A percentile compares a stretch with the other conserved stretches of the same genome.
These are phyloP conservation scores for Trichacis sp. DNA, from an alignment of 2,888 invertebrate species.

Conservation along the genomic window DNA sequence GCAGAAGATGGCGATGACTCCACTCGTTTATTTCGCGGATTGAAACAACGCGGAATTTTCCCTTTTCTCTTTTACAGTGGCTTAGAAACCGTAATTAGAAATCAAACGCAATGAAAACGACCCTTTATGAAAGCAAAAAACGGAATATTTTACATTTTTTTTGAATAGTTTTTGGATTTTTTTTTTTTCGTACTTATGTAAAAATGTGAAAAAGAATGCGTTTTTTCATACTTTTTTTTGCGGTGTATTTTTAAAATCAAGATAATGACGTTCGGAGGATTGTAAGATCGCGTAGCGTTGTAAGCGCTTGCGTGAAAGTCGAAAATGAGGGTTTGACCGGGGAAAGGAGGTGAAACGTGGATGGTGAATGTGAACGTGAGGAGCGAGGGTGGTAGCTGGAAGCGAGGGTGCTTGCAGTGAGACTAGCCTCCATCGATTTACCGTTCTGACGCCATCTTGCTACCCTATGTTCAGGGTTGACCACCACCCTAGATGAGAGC, in stretches of 20 bases:
- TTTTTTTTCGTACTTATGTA: not conserved
- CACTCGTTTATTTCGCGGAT: not conserved
- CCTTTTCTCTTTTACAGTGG: no score
- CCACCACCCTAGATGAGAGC: slow-evolving; percentile 61
- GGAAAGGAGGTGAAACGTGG: slow-evolving; percentile 46
- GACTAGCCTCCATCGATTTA: slow-evolving; percentile 70
- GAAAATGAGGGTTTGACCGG: slow-evolving; percentile 64
- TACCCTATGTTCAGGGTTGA: slow-evolving; percentile 67
- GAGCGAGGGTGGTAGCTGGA: slow-evolving; percentile 56
- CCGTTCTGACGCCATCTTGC: slow-evolving; percentile 69
- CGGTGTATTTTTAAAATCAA: slow-evolving; percentile 6
- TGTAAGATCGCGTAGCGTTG: slow-evolving; percentile 37
- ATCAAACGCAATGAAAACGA: no score
- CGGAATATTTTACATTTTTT: no score
- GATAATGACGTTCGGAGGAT: slow-evolving; percentile 30
- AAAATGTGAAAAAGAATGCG: slow-evolving; percentile 8
- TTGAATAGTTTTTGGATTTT: not conserved
- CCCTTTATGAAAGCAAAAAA: no score
- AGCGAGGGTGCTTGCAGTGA: slow-evolving; percentile 67
- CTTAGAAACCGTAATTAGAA: no score
- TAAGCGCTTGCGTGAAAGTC: slow-evolving; percentile 65
- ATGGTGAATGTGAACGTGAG: slow-evolving; percentile 50
- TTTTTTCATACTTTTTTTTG: slow-evolving; percentile 23
- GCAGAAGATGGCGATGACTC: slow-evolving; percentile 5
- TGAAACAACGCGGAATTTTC: no score